phyloP scores from a whole-genome alignment of 1,140 invertebrate species.

The Zaprionus gabonicus region DNA sequence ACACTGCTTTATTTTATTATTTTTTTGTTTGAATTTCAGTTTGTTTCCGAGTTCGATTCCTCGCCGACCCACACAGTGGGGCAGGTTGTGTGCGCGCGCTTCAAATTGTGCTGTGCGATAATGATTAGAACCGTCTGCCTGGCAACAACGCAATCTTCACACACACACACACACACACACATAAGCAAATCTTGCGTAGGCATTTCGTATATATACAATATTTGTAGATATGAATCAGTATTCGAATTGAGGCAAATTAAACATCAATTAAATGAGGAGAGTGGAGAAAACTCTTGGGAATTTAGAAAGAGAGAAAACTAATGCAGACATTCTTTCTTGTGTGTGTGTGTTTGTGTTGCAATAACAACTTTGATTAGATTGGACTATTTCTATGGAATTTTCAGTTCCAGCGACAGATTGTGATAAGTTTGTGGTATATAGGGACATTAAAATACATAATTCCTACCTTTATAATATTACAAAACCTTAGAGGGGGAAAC shows the following conservation, averaged over 20 bases:
- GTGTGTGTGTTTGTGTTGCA: neutral
- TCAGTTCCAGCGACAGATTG: neutral
- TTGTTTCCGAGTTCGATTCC: constrained; percentile 8
- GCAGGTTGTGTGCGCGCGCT: constrained; percentile 70
- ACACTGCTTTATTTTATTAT: constrained; percentile 13
- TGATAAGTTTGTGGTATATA: constrained; percentile 11
- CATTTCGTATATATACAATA: neutral
- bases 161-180: neutral
- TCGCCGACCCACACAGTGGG: constrained; percentile 55
- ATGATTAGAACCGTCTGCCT: constrained; percentile 60
- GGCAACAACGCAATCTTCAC: constrained; percentile 50
- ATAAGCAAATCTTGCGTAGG: neutral
- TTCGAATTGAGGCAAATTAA: constrained; percentile 27
- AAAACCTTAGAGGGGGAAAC: neutral
- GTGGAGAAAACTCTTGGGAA: neutral
- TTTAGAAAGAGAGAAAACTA: constrained; percentile 3
- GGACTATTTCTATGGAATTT: constrained; percentile 12
- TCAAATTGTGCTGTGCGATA: constrained; percentile 42
- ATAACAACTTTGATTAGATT: constrained; percentile 30
- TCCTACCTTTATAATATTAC: neutral
- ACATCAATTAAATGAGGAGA: constrained; percentile 31
- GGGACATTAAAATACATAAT: neutral
- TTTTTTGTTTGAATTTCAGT: constrained; percentile 9
- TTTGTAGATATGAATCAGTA: constrained; percentile 5
- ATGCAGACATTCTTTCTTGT: neutral